phyloP scores from a whole-genome alignment of 1,140 invertebrate genomes.

The Drosophila repletoides region DNA sequence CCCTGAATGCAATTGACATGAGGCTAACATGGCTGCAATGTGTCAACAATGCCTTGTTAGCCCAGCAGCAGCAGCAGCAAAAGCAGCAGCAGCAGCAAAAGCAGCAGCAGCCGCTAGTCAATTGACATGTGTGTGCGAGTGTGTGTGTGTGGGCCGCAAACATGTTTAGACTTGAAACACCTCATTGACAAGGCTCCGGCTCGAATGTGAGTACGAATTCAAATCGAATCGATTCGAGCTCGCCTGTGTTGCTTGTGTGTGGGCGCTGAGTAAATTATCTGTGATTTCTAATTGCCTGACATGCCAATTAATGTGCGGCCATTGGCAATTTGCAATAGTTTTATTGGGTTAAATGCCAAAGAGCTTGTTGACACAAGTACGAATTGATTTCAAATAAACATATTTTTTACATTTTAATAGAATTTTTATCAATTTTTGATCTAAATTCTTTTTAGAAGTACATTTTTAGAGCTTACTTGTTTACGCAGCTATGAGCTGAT shows the following conservation, averaged over 20 bases:
- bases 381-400: too few species aligned
- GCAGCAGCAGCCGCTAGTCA: too few species aligned
- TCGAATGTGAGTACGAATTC: too few species aligned
- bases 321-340: not conserved
- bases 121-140: constrained; percentile 39
- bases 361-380: not conserved
- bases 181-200: constrained; percentile 55
- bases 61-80: constrained; percentile 44
- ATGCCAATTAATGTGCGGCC: constrained; percentile 65
- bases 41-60: constrained; percentile 78
- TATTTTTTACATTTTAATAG: too few species aligned
- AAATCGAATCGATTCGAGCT: constrained; percentile 7
- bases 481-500: too few species aligned
- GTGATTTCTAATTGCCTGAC: constrained; percentile 75
- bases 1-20: constrained; percentile 52
- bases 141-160: constrained; percentile 17
- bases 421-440: too few species aligned
- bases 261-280: constrained; percentile 58
- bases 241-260: constrained; percentile 14
- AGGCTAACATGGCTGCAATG: constrained; percentile 72
- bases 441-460: too few species aligned
- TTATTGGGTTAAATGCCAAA: constrained; percentile 33
- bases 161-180: constrained; percentile 56
- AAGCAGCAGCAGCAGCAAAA: too few species aligned
- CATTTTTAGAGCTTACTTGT: too few species aligned